Conservation (phyloP, 2,888 invertebrate species). For the Tribolium freemani region DNA sequence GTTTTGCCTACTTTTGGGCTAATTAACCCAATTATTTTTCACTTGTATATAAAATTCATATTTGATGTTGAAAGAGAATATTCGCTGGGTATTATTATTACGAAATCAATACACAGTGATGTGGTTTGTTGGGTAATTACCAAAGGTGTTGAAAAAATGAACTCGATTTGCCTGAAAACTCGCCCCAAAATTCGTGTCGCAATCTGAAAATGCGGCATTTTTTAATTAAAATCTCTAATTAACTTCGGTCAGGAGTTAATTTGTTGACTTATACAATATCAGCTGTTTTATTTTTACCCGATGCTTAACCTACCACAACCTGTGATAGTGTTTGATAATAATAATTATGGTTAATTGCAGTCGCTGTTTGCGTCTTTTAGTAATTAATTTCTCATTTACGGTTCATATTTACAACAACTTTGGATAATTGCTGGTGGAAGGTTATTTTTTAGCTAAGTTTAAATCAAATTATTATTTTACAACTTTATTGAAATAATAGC, state of each 20-base stretch:
- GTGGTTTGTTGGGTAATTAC: not conserved
- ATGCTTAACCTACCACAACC: not conserved
- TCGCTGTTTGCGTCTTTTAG: not conserved
- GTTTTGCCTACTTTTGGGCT: not conserved
- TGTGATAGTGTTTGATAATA: not conserved
- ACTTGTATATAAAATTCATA: not conserved
- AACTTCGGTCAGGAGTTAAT: no score
- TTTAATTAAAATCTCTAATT: no score
- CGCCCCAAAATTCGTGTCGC: no score
- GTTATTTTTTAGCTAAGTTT: not conserved
- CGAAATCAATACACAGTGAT: not conserved
- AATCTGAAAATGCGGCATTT: no score
- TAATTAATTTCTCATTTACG: not conserved
- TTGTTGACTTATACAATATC: not conserved
- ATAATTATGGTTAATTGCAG: not conserved
- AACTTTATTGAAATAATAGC: no score
- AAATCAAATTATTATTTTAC: not conserved
- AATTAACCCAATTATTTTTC: not conserved
- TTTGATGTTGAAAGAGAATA: not conserved
- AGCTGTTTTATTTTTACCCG: not conserved
- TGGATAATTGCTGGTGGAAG: not conserved
- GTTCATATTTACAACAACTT: not conserved
- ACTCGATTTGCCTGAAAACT: no score
- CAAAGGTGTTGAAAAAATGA: not conserved
- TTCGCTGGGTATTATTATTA: not conserved